Evolutionary conservation across 2,797 vertebrate genomes (phyloP).

Genomic region (Microchirus variegatus): DNA sequence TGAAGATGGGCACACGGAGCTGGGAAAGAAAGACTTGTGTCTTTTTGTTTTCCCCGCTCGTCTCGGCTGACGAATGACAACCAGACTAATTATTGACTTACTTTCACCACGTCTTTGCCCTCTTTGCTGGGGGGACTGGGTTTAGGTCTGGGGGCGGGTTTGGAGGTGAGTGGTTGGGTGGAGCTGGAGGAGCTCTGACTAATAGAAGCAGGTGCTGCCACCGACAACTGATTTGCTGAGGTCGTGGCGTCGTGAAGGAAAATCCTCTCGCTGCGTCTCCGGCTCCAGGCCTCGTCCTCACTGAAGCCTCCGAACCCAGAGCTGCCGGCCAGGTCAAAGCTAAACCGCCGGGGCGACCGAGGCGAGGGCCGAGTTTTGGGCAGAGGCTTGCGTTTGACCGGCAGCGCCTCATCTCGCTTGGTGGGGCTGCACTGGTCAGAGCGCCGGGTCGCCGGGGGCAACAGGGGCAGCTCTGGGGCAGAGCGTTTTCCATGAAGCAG

Average conservation of each 20-base stretch:
- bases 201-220: slow-evolving; percentile 27
- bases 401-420: slow-evolving; percentile 82
- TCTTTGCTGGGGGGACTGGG: slow-evolving; percentile 82
- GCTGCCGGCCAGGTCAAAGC: slow-evolving; percentile 85
- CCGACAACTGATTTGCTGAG: slow-evolving; percentile 70
- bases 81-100: slow-evolving; percentile 67
- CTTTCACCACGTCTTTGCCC: slow-evolving; percentile 89
- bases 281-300: slow-evolving; percentile 93
- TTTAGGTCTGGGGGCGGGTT: slow-evolving; percentile 83
- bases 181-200: slow-evolving; percentile 64
- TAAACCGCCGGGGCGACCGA: slow-evolving; percentile 82
- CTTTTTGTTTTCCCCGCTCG: slow-evolving; percentile 17
- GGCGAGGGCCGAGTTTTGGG: slow-evolving; percentile 57
- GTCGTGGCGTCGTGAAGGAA: slow-evolving; percentile 91
- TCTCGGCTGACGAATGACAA: slow-evolving; percentile 26
- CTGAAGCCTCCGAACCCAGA: slow-evolving; percentile 77
- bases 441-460: slow-evolving; percentile 76
- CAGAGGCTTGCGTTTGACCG: slow-evolving; percentile 82
- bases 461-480: slow-evolving; percentile 80
- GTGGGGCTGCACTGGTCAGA: slow-evolving; percentile 76
- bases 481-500: slow-evolving; percentile 89
- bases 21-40: background rate
- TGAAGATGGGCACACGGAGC: slow-evolving; percentile 3
- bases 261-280: slow-evolving; percentile 94
- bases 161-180: slow-evolving; percentile 74